Conservation (phyloP, 2,888 invertebrate genomes). For the Blomia tropicalis region DNA sequence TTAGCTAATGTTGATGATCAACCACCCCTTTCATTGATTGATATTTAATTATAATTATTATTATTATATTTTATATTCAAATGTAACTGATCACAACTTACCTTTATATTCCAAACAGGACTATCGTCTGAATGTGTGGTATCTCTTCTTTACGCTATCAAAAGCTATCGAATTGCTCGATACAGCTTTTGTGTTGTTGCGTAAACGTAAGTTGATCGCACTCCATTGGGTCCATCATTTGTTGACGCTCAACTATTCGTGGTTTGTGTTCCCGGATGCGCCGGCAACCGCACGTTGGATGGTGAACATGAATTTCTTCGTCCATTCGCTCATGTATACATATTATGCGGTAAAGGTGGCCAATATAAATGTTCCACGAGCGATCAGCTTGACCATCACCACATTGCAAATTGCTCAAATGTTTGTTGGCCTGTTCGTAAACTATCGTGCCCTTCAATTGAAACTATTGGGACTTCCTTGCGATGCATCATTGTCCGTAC, state of each 20-base stretch:
- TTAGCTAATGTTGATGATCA: too few relatives aligned
- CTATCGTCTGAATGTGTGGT: conserved; percentile 13
- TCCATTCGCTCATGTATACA: conserved; percentile 77
- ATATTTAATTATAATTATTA: too few relatives aligned
- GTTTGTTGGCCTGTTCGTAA: conserved; percentile 70
- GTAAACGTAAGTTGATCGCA: conserved; percentile 7
- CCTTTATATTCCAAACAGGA: too few relatives aligned
- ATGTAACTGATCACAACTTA: not conserved
- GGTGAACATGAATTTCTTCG: conserved; percentile 40
- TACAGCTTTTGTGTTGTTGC: conserved; percentile 15
- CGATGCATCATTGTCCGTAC: conserved; percentile 4
- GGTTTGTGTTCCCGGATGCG: conserved; percentile 17
- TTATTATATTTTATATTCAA: not conserved
- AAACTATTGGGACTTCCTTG: conserved; percentile 18
- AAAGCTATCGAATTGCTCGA: conserved; percentile 19
- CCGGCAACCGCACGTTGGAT: conserved; percentile 22
- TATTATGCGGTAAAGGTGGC: conserved; percentile 74
- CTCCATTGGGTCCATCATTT: conserved; percentile 22
- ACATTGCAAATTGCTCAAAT: conserved; percentile 80
- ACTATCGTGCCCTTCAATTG: not conserved
- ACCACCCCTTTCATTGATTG: too few relatives aligned
- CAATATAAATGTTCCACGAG: conserved; percentile 59
- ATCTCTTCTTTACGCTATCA: conserved; percentile 12
- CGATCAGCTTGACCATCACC: conserved; percentile 74
- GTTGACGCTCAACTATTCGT: conserved; percentile 17